phyloP scores from a whole-genome alignment of 2,888 invertebrate species.

The Trissoscelio sp. region DNA sequence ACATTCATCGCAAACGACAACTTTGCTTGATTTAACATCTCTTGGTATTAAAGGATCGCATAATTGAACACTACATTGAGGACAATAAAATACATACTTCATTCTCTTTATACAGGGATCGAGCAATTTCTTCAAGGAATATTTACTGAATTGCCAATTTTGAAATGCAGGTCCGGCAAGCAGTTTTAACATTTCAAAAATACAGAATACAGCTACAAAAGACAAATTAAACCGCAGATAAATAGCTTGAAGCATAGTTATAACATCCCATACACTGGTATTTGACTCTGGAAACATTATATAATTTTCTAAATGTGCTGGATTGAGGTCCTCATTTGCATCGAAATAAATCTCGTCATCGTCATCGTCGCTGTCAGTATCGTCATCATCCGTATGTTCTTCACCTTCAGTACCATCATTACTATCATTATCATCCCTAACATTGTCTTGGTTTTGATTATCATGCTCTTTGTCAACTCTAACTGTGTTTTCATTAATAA shows the following conservation, averaged over 20 bases:
- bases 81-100: conserved; percentile 4
- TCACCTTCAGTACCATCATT: background rate
- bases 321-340: background rate
- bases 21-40: background rate
- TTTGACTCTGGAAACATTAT: conserved; percentile 20
- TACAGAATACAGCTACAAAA: background rate
- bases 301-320: background rate
- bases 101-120: background rate
- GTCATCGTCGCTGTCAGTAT: background rate
- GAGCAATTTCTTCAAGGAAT: conserved; percentile 3
- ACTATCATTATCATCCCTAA: too few relatives aligned
- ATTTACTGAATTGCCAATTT: conserved; percentile 10
- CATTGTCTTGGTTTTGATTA: too few relatives aligned
- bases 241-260: conserved; percentile 9
- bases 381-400: background rate
- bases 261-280: background rate
- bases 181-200: conserved; percentile 16
- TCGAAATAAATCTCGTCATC: conserved; percentile 1
- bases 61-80: conserved; percentile 1
- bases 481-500: too few relatives aligned
- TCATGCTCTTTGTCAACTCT: too few relatives aligned
- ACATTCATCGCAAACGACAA: background rate
- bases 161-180: conserved; percentile 3
- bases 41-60: background rate
- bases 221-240: conserved; percentile 12